Base-by-base conservation (phyloP, 2,113 vertebrate genomes). In the Brachyhypopomus gauderio region DNA sequence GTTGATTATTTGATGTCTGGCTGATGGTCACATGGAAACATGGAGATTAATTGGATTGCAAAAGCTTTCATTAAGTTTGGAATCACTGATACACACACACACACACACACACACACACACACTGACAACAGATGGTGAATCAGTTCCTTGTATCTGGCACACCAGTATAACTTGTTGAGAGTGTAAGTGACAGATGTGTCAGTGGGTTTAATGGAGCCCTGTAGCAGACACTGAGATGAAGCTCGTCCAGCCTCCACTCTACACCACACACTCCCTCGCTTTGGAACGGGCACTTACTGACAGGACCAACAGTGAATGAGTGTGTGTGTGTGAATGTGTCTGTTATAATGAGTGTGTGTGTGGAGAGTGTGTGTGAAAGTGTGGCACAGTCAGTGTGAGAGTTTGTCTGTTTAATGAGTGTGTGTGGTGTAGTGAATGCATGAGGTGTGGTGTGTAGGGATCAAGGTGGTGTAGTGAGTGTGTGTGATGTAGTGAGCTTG, bases 91-190 rank as follows among this genome's bases (percentile, higher is more conserved):
- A 74, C 22, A 30, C 22, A 59, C 1, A 34, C 66, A 34, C 7
- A 34, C 27, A 69, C 20, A 16, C 5, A 22, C 63, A 1, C n/a
- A 67, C 23, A 58, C 72, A 34, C 72, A 30, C 34, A 45, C 36
- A 30, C 71, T 30, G 20, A 74, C 72, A 73, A 66, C 79, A 81
- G 71, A 81, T 56, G 72, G 72, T 48, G 67, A 19, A 34, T 72
- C 25, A 71, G 38, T 78, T 25, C 34, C 19, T 19, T 36, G 41
- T 80, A 52, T 80, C 38, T 80, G 58, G 23, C 78, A 63, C 78
- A 72, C 72, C 45, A 72, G 60, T 34, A 34, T 82, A 60, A 82
- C 55, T 59, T 70, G 66, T 34, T 36, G 34, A 70, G 75, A 52
- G 80, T 11, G 41, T 30, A 25, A 78, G 76, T 0, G 22, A 70